phyloP scores from a whole-genome alignment of 2,113 vertebrate species.

The Mustela lutreola region DNA sequence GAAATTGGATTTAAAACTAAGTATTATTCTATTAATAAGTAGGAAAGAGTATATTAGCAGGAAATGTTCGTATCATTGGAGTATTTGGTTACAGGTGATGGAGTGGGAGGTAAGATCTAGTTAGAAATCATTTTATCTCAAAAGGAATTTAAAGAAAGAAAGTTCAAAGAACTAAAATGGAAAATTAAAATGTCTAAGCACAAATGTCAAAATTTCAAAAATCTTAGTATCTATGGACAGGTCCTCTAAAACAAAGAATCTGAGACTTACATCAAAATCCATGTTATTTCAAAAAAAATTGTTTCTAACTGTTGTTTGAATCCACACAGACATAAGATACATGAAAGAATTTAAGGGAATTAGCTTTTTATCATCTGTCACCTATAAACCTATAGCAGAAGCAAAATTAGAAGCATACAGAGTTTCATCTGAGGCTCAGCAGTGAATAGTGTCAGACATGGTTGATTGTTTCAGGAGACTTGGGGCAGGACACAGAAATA shows the following conservation, averaged over 20 bases:
- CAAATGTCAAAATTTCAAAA: not conserved
- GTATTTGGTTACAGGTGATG: not conserved
- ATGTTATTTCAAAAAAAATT: constrained; percentile 9
- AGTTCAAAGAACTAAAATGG: not conserved
- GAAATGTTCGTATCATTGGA: not conserved
- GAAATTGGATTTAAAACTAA: constrained; percentile 40
- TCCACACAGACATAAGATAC: not conserved
- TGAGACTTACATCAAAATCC: not conserved
- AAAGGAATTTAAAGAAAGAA: not conserved
- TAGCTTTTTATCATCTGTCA: constrained; percentile 45
- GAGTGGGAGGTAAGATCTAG: not conserved
- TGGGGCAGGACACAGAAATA: not conserved
- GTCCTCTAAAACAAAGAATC: not conserved
- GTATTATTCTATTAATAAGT: constrained; percentile 38
- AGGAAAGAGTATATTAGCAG: not conserved
- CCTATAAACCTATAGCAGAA: not conserved
- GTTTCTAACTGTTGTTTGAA: not conserved
- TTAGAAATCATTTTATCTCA: not conserved
- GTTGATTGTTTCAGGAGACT: not conserved
- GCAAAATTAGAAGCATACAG: constrained; percentile 47
- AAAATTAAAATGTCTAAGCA: constrained; percentile 1
- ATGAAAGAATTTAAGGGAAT: not conserved
- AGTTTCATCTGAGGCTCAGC: not conserved
- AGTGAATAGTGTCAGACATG: not conserved
- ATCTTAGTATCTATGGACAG: not conserved